Percentiles rank a stretch among this genome's conserved stretches.
phyloP scores from a whole-genome alignment of 2,113 vertebrate species.

The Herpetotheres cachinnans region DNA sequence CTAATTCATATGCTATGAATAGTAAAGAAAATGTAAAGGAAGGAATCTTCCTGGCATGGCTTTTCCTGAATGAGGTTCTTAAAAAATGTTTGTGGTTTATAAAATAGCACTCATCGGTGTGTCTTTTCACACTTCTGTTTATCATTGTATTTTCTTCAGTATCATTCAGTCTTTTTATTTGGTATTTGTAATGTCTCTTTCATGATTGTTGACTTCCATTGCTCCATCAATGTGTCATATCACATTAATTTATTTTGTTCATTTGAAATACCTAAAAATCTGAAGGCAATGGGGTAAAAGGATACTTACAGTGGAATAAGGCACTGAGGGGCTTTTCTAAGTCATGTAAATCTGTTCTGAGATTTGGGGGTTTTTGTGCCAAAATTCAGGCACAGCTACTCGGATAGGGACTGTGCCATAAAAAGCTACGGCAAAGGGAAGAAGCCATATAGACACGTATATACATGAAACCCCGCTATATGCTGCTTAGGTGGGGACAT shows the following conservation, averaged over 20 bases:
- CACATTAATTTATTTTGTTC: background rate
- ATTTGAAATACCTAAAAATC: background rate
- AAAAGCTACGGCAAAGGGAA: background rate
- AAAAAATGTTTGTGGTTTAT: background rate
- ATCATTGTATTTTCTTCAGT: background rate
- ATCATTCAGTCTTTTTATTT: background rate
- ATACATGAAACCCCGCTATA: rapidly evolving
- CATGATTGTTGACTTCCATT: background rate
- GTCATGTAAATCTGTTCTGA: background rate
- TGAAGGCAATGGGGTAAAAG: background rate
- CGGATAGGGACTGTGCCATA: background rate
- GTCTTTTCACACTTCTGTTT: background rate
- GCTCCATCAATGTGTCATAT: background rate
- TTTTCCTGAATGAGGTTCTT: background rate
- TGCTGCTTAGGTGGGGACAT: background rate
- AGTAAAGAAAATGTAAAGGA: conserved; percentile 4
- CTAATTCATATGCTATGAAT: background rate
- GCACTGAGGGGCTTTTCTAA: background rate
- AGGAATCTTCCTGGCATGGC: background rate
- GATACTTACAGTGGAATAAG: background rate
- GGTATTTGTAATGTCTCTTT: background rate
- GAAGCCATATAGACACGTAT: background rate
- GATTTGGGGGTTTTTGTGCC: too few species aligned
- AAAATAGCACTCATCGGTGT: background rate
- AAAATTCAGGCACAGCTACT: background rate